Base-by-base conservation (phyloP, 2,888 invertebrate species). In the Euspilapteryx auroguttella region DNA sequence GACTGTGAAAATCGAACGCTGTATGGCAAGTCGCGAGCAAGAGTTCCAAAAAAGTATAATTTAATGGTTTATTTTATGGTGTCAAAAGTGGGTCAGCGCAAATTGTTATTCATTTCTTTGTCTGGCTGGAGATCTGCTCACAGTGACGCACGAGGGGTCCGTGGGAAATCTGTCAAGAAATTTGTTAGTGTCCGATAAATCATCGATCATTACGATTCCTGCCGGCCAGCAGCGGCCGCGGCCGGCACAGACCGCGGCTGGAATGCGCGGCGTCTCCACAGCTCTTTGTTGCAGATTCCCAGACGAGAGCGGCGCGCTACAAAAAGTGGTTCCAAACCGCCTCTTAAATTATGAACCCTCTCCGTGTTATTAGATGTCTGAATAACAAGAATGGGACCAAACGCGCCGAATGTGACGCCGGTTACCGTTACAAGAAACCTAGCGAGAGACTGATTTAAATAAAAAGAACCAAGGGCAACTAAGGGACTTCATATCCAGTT, bases 211-310 rank as follows among this genome's bases (percentile, higher is more conserved):
- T n/a, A n/a, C n/a, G n/a, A n/a, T n/a, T n/a, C n/a, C n/a, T n/a
- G n/a, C n/a, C n/a, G n/a, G n/a, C n/a, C n/a, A n/a, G n/a, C n/a
- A n/a, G n/a, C n/a, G n/a, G n/a, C n/a, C n/a, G n/a, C n/a, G 11
- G 3, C 7, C 14, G 14, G 12, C 3, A 14, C 15, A 6, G 11
- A 54, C 57, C 50, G 54, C 58, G 38, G 39, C 45, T 41, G 64
- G 71, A 69, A 75, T 69, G 68, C 68, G 55, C 59, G 68, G 69
- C 66, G 69, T 71, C 57, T 57, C 50, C 57, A 46, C 45, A 45
- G 52, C 47, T 58, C 73, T 69, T 69, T 65, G 71, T 64, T 57
- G 55, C 55, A 51, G 73, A 75, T 75, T 73, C 75, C 64, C 75
- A 75, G 75, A 75, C 75, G 57, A 54, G 58, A 59, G 49, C 54